phyloP scores from a whole-genome alignment of 2,888 invertebrate species.

The Cataglyphis albicans region DNA sequence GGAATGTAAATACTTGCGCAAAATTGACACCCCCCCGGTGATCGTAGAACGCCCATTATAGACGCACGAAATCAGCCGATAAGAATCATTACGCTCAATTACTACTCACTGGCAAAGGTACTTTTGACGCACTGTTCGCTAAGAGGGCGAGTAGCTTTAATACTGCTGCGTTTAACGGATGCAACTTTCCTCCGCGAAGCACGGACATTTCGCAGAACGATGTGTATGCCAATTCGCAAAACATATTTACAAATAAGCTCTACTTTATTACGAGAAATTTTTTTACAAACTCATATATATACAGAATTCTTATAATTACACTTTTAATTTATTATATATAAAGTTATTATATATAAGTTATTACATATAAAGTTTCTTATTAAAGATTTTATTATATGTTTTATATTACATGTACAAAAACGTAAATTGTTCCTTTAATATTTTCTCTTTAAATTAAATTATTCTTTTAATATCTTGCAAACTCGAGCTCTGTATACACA shows the following conservation, averaged over 20 bases:
- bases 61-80: slow-evolving; percentile 50
- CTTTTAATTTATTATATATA: neutral
- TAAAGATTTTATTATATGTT: neutral
- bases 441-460: neutral
- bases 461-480: neutral
- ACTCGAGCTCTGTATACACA: neutral
- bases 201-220: slow-evolving; percentile 28
- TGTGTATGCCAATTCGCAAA: neutral
- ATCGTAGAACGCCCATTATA: slow-evolving; percentile 45
- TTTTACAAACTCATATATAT: slow-evolving; percentile 4
- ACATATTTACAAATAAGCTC: neutral
- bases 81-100: slow-evolving; percentile 56
- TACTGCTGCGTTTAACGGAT: slow-evolving; percentile 41
- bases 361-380: neutral
- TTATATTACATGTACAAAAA: neutral
- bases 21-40: neutral
- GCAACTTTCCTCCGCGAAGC: slow-evolving; percentile 42
- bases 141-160: slow-evolving; percentile 48
- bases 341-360: neutral
- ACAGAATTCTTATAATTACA: neutral
- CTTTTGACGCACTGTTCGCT: slow-evolving; percentile 54
- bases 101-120: slow-evolving; percentile 48
- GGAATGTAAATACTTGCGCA: slow-evolving; percentile 36
- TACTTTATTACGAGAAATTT: slow-evolving; percentile 20
- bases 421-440: neutral